Percentiles rank a stretch among this genome's conserved stretches.
Conservation (phyloP, 2,797 vertebrate genomes). For the Sylvia borin region DNA sequence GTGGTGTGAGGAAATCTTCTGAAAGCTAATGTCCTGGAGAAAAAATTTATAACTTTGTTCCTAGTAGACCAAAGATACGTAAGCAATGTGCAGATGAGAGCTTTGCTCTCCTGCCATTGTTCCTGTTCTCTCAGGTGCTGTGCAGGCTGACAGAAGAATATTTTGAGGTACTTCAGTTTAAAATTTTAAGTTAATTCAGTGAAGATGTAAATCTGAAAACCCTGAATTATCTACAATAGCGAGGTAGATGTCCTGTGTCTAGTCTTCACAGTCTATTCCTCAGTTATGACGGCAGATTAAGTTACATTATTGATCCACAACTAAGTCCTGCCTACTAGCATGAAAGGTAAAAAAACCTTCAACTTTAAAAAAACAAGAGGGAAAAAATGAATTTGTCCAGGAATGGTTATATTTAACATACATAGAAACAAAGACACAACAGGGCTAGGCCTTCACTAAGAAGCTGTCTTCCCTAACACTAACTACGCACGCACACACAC, state of each 20-base stretch:
- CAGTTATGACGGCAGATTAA: neutral
- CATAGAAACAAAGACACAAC: neutral
- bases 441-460: neutral
- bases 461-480: neutral
- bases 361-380: accelerated
- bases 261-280: neutral
- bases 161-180: neutral
- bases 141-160: neutral
- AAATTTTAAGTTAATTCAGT: neutral
- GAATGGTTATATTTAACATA: neutral
- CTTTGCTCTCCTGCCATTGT: neutral
- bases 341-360: accelerated
- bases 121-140: neutral
- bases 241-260: neutral
- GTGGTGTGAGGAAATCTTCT: neutral
- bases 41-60: neutral
- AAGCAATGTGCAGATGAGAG: neutral
- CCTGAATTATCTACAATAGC: neutral
- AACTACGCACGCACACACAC: accelerated
- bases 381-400: no score
- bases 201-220: neutral
- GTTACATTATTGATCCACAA: neutral
- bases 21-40: neutral
- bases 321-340: neutral
- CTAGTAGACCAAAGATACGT: neutral